These are phyloP conservation scores for Hylaea fasciaria DNA, from an alignment of 2,888 invertebrate species.

Conservation along the genomic window DNA sequence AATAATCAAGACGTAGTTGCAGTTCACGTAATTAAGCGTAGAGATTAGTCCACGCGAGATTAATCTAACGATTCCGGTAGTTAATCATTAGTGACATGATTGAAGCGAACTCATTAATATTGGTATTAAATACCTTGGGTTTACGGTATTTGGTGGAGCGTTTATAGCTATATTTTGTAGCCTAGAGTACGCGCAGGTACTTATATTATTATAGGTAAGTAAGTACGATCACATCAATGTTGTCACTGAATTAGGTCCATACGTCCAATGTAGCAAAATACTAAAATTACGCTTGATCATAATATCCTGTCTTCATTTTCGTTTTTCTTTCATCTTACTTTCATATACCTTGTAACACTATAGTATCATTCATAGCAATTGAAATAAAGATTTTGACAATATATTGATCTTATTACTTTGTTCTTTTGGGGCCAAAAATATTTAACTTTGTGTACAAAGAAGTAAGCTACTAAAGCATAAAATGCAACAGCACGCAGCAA, in stretches of 20 bases:
- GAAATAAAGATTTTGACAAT: too few species aligned
- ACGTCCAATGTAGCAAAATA: too few species aligned
- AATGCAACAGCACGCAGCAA: constrained; percentile 3
- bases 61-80: constrained; percentile 68
- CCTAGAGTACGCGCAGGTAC: not conserved
- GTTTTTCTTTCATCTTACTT: too few species aligned
- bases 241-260: too few species aligned
- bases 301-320: too few species aligned
- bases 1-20: constrained; percentile 1
- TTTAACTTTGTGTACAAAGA: not conserved
- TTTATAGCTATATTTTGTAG: not conserved
- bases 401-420: too few species aligned
- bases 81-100: constrained; percentile 66
- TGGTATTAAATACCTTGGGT: constrained; percentile 41
- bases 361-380: too few species aligned
- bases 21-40: constrained; percentile 49
- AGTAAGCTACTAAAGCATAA: not conserved
- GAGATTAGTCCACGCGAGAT: constrained; percentile 68
- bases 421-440: too few species aligned
- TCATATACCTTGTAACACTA: too few species aligned
- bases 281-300: too few species aligned
- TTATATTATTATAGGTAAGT: too few species aligned
- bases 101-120: constrained; percentile 60
- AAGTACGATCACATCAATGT: too few species aligned
- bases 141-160: not conserved